These are phyloP conservation scores for Laticauda colubrina DNA, from an alignment of 2,113 vertebrate species.

Conservation along the genomic window DNA sequence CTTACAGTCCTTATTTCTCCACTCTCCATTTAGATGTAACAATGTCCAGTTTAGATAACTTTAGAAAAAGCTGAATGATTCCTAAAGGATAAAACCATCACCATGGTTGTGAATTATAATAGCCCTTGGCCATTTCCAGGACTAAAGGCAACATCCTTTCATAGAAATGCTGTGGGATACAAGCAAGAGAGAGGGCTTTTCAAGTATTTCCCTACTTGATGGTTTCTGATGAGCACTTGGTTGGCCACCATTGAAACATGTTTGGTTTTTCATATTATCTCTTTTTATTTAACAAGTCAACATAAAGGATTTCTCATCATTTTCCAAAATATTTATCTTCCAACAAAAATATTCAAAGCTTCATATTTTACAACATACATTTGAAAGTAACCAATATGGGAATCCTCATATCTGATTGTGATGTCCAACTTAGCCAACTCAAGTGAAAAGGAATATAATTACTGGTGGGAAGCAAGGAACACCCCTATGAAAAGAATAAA, in stretches of 20 bases:
- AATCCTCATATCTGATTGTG: neutral
- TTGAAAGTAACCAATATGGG: neutral
- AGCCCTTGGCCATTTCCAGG: neutral
- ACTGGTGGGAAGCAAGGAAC: neutral
- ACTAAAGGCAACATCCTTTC: neutral
- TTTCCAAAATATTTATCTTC: neutral
- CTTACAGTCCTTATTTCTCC: neutral
- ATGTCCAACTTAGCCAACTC: neutral
- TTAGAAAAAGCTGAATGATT: neutral
- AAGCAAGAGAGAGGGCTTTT: neutral
- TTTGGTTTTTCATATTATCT: neutral
- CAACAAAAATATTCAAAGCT: neutral
- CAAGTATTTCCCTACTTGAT: neutral
- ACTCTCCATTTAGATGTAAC: neutral
- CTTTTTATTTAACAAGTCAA: neutral
- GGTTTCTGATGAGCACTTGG: neutral
- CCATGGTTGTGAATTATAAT: neutral
- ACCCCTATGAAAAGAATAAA: neutral
- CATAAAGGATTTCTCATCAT: neutral
- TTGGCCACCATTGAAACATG: neutral
- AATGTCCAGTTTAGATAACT: neutral
- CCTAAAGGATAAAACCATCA: neutral
- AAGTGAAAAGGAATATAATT: neutral
- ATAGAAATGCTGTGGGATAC: neutral
- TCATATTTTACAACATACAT: neutral